A percentile compares a stretch with the other conserved stretches of the same genome.
Conservation (phyloP, 1,140 invertebrate species). For the Nasonia giraulti region DNA sequence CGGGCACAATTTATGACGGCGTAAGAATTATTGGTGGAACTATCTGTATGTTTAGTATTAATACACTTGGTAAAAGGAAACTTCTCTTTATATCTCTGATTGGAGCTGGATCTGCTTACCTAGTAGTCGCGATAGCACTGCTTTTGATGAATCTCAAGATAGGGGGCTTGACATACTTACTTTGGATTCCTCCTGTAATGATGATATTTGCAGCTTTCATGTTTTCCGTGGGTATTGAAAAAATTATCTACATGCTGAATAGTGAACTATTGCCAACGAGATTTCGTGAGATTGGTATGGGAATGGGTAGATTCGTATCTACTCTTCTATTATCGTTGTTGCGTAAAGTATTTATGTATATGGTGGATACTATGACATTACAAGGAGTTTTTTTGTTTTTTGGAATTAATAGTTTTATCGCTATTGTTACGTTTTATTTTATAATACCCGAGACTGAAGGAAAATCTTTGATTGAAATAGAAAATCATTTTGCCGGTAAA, state of each 20-base stretch:
- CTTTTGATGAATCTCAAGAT: neutral
- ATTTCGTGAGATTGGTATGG: neutral
- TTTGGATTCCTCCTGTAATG: neutral
- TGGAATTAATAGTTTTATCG: neutral
- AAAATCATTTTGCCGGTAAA: neutral
- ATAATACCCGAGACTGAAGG: conserved; percentile 6
- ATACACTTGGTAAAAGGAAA: neutral
- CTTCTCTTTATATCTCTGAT: neutral
- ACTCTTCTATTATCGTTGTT: neutral
- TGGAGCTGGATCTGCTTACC: neutral
- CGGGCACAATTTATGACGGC: neutral
- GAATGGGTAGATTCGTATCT: neutral
- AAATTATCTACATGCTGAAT: neutral
- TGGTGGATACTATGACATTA: neutral
- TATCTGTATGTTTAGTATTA: neutral
- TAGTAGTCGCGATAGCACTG: neutral
- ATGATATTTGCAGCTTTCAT: neutral
- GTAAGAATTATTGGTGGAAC: neutral
- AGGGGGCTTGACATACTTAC: too few relatives aligned
- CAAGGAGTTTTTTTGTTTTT: neutral
- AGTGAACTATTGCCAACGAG: neutral
- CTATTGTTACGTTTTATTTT: neutral
- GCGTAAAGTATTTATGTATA: neutral
- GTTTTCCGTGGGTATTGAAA: neutral
- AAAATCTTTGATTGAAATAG: conserved; percentile 1